phyloP scores from a whole-genome alignment of 2,797 vertebrate genomes.

The Sebastes dallii region DNA sequence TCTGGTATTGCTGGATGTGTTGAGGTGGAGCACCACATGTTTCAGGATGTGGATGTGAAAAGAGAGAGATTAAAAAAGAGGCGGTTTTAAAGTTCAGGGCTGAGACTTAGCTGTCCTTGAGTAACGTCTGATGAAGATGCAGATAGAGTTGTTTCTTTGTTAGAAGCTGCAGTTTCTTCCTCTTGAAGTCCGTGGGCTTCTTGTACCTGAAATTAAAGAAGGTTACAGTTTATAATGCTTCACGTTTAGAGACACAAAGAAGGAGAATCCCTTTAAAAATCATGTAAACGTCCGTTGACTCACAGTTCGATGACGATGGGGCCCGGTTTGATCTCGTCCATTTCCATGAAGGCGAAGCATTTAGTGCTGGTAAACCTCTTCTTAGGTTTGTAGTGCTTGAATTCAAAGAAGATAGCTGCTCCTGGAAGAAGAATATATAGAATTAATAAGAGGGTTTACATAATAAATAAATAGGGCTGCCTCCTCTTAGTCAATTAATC shows the following conservation, averaged over 20 bases:
- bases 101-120: constrained; percentile 88
- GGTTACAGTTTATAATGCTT: background rate
- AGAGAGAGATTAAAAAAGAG: background rate
- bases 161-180: constrained; percentile 97
- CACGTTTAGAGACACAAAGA: background rate
- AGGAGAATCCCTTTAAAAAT: background rate
- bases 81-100: background rate
- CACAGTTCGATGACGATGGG: constrained; percentile 97
- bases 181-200: constrained; percentile 99
- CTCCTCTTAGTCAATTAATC: too few relatives aligned
- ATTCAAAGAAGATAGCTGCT: constrained; percentile 99
- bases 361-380: constrained; percentile 99
- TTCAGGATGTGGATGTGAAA: constrained; percentile 22
- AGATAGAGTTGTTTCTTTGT: constrained; percentile 99
- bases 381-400: constrained; percentile 99
- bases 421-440: constrained; percentile 73
- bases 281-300: constrained; percentile 68
- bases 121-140: constrained; percentile 96
- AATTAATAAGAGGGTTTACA: background rate
- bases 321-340: constrained; percentile 98
- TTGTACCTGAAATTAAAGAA: constrained; percentile 88
- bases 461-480: background rate
- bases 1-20: constrained; percentile 66
- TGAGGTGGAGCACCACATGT: constrained; percentile 29
- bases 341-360: constrained; percentile 99